Base-by-base conservation (phyloP, 2,797 vertebrate species). In the Rachycentron canadum region DNA sequence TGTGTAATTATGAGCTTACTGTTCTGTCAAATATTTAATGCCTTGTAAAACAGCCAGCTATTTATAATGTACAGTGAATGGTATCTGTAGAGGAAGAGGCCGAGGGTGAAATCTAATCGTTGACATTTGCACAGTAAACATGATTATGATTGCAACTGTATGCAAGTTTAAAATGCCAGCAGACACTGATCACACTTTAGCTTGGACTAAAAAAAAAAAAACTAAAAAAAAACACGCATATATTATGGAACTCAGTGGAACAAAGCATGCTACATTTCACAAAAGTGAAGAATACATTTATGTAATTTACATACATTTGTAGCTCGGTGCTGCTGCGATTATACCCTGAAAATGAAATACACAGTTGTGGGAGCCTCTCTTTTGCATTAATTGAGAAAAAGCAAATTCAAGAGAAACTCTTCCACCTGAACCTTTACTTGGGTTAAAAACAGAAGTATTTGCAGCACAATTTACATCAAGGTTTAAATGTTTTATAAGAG, bases 1-100 rank as follows among this genome's bases (percentile, higher is more conserved):
- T 69, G 84, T 88, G 83, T 86, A 89, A 91, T 91, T 93, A 94
- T 90, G 85, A 92, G 83, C 88, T 69, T 88, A 86, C 87, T 90
- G 90, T 93, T 95, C 90, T 88, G 91, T 90, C 90, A 93, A 86
- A 92, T 88, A 90, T 92, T 91, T 89, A 93, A 91, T 90, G 90
- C 82, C 90, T 88, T 89, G 91, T 94, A 94, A 95, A 94, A 90
- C 87, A 93, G 89, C 64, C 62, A 75, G 86, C 76, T 74, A 52
- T 89, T 89, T 88, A 78, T 82, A 86, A 71, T 74, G 81, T 86
- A 87, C 79, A 86, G 73, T 81, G 81, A 87, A 75, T 57, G 73
- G 68, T 78, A 72, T 86, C 63, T 74, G 74, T 52, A 66, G 63
- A 53, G 71, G 79, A 85, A 69, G 73, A 67, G 66, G 66, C 40